These are phyloP conservation scores for Aeoliscus strigatus DNA, from an alignment of 2,797 vertebrate genomes.

Conservation along the genomic window DNA sequence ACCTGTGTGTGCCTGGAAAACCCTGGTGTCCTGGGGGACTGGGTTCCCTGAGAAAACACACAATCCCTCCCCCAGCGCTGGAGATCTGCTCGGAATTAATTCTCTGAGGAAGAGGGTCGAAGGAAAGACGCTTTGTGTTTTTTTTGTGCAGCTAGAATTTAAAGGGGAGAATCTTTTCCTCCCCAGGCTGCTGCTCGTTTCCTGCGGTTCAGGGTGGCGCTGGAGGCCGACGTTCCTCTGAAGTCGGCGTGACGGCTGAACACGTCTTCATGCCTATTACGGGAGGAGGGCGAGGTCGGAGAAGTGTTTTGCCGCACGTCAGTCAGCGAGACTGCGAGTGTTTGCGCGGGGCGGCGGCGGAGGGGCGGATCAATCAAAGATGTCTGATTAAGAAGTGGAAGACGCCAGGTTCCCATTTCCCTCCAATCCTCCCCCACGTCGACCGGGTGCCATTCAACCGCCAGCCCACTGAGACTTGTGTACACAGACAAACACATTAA, in stretches of 20 bases:
- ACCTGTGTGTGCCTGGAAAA: conserved; percentile 55
- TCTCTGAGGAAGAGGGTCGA: conserved; percentile 17
- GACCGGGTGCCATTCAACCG: conserved; percentile 75
- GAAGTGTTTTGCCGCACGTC: conserved; percentile 40
- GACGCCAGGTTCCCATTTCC: conserved; percentile 51
- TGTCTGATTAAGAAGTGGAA: conserved; percentile 67
- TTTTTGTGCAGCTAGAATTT: too few species aligned
- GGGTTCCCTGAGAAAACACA: conserved; percentile 66
- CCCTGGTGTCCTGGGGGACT: conserved; percentile 50
- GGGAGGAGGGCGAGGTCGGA: conserved; percentile 30
- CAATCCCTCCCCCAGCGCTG: conserved; percentile 71
- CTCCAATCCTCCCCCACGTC: conserved; percentile 58
- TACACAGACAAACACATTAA: conserved; percentile 74
- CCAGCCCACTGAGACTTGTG: conserved; percentile 36
- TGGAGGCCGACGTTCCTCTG: conserved; percentile 19
- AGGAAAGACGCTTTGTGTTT: conserved; percentile 31
- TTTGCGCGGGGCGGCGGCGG: conserved; percentile 16
- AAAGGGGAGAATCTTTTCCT: too few species aligned
- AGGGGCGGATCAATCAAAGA: conserved; percentile 62
- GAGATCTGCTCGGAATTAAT: conserved; percentile 17
- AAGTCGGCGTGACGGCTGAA: conserved; percentile 14
- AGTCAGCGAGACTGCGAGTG: conserved; percentile 55
- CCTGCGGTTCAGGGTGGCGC: conserved; percentile 17
- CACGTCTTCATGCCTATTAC: conserved; percentile 44
- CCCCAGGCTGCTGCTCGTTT: too few species aligned